phyloP scores from a whole-genome alignment of 1,140 invertebrate genomes.

The Cryptotermes secundus region DNA sequence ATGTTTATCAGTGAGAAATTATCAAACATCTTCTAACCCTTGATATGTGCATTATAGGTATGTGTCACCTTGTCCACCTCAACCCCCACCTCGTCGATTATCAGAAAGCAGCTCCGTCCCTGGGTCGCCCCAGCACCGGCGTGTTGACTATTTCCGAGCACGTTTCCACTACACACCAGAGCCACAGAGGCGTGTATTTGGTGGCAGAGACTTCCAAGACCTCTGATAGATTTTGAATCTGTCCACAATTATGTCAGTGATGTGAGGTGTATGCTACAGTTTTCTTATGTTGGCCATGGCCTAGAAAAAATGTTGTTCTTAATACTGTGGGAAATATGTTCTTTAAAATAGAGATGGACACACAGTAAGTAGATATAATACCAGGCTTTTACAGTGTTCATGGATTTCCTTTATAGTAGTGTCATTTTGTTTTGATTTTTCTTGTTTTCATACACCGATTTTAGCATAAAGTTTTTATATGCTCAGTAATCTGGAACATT shows the following conservation, averaged over 20 bases:
- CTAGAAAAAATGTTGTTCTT: not conserved
- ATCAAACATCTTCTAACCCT: too few species aligned
- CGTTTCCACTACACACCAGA: slow-evolving; percentile 71
- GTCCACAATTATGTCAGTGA: not conserved
- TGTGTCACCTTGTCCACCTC: slow-evolving; percentile 65
- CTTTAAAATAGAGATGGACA: not conserved
- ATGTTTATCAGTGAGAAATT: too few species aligned
- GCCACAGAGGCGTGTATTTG: slow-evolving; percentile 64
- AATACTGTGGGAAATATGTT: not conserved
- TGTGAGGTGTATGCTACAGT: not conserved
- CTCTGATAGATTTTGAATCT: slow-evolving; percentile 25
- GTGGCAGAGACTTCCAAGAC: slow-evolving; percentile 29
- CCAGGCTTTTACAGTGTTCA: not conserved
- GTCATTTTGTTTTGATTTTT: not conserved
- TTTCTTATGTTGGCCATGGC: not conserved
- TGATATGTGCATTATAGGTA: slow-evolving; percentile 50
- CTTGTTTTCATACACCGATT: not conserved
- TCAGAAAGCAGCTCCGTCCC: slow-evolving; percentile 68
- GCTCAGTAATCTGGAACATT: not conserved
- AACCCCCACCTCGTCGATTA: slow-evolving; percentile 57
- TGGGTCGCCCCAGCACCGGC: slow-evolving; percentile 65
- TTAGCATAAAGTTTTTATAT: not conserved
- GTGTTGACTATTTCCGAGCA: slow-evolving; percentile 46
- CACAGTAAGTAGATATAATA: not conserved
- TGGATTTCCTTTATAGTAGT: not conserved